Conservation (phyloP, 1,140 invertebrate genomes). For the Vanessa tameamea region DNA sequence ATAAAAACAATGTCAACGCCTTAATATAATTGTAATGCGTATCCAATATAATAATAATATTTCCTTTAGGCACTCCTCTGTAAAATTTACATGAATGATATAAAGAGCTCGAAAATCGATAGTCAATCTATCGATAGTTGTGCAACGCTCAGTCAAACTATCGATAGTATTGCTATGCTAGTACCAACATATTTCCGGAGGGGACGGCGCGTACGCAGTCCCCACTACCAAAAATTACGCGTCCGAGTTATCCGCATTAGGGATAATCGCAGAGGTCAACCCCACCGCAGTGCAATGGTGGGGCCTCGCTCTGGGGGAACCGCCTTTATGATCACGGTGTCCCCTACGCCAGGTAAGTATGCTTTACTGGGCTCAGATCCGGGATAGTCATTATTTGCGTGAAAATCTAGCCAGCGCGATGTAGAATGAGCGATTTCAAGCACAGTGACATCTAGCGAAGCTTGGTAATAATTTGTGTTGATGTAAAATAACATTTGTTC, state of each 20-base stretch:
- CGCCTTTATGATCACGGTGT: conserved; percentile 48
- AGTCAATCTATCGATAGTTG: no score
- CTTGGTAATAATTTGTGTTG: not conserved
- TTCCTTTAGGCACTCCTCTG: no score
- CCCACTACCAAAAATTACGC: conserved; percentile 55
- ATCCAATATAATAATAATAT: no score
- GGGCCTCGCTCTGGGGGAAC: conserved; percentile 47
- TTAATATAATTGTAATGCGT: no score
- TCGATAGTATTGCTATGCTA: no score
- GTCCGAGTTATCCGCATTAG: conserved; percentile 54
- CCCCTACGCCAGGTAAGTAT: conserved; percentile 54
- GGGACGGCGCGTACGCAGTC: conserved; percentile 57
- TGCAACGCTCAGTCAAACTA: no score
- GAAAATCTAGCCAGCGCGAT: conserved; percentile 25
- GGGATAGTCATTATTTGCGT: conserved; percentile 1
- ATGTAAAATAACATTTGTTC: not conserved
- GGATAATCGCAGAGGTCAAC: conserved; percentile 54
- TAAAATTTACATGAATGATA: no score
- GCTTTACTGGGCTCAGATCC: not conserved
- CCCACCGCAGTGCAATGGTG: conserved; percentile 45
- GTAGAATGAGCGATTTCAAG: not conserved
- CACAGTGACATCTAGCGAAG: conserved; percentile 25
- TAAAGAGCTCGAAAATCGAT: no score
- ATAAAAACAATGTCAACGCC: no score
- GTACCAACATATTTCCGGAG: not conserved